Conservation (phyloP, 2,113 vertebrate species). For the Echinops telfairi region DNA sequence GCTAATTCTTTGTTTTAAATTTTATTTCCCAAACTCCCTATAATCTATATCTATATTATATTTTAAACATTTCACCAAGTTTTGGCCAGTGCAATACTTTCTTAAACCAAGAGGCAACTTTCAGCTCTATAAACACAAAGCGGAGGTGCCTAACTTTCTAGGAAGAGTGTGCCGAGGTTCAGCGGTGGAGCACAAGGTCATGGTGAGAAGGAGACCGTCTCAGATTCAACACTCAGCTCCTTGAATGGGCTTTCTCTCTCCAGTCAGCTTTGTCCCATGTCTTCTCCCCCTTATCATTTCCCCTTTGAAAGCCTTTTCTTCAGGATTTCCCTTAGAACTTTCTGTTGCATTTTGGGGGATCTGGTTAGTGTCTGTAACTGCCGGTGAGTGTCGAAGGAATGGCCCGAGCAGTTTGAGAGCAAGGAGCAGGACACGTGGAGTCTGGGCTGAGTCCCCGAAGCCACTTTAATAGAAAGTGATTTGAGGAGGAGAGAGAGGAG, state of each 20-base stretch:
- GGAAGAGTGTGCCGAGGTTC: not conserved
- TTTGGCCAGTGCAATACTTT: slow-evolving; percentile 35
- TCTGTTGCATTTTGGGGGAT: slow-evolving; percentile 6
- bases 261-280: not conserved
- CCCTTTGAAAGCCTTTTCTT: not conserved
- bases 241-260: not conserved
- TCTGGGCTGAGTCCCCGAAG: not conserved
- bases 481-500: not conserved
- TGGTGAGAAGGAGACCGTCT: not conserved
- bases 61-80: not conserved
- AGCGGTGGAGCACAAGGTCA: not conserved
- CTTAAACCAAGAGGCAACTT: not conserved
- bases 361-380: not conserved
- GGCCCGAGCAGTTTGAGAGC: not conserved
- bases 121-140: slow-evolving; percentile 35
- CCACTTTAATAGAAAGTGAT: not conserved
- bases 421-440: not conserved
- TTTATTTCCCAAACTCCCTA: not conserved
- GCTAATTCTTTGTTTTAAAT: not conserved
- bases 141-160: not conserved
- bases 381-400: slow-evolving; percentile 2
- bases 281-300: not conserved
- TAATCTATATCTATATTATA: not conserved
- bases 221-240: not conserved
- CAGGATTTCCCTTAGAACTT: slow-evolving; percentile 12